Evolutionary conservation across 1,140 invertebrate genomes (phyloP).

Genomic region (Drosophila funebris): DNA sequence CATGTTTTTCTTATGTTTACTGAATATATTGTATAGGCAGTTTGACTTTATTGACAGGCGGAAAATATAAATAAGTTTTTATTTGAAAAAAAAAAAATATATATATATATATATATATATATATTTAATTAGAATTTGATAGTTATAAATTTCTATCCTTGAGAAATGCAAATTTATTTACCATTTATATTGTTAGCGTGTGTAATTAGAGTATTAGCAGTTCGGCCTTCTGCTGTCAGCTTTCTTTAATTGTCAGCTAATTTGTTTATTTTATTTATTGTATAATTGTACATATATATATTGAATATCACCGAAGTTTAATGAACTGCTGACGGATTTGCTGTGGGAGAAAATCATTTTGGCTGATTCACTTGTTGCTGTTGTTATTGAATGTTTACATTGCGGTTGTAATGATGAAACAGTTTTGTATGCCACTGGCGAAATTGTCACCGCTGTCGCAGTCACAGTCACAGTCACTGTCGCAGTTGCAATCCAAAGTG

Average conservation of each 20-base stretch:
- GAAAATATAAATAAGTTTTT: not conserved
- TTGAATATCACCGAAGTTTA: constrained; percentile 55
- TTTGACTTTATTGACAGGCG: not conserved
- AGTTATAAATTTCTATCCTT: not conserved
- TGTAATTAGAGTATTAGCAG: constrained; percentile 45
- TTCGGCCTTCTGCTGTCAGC: constrained; percentile 39
- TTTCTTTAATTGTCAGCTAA: constrained; percentile 63
- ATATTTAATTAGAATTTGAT: not conserved
- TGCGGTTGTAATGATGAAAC: constrained; percentile 31
- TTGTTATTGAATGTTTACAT: constrained; percentile 60
- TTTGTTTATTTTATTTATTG: constrained; percentile 68
- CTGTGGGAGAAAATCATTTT: constrained; percentile 68
- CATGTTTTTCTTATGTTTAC: not conserved
- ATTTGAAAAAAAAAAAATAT: not conserved
- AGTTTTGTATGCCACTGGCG: constrained; percentile 70
- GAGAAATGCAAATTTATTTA: not conserved
- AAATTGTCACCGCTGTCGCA: constrained; percentile 50
- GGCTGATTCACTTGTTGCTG: constrained; percentile 57
- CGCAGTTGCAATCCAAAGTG: constrained; percentile 9
- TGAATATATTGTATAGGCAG: not conserved
- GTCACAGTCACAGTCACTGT: not conserved
- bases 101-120: not conserved
- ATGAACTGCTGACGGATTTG: constrained; percentile 70
- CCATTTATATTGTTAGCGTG: not conserved
- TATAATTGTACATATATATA: constrained; percentile 55